Base-by-base conservation (phyloP, 2,797 vertebrate genomes). In the Sarcoramphus papa region DNA sequence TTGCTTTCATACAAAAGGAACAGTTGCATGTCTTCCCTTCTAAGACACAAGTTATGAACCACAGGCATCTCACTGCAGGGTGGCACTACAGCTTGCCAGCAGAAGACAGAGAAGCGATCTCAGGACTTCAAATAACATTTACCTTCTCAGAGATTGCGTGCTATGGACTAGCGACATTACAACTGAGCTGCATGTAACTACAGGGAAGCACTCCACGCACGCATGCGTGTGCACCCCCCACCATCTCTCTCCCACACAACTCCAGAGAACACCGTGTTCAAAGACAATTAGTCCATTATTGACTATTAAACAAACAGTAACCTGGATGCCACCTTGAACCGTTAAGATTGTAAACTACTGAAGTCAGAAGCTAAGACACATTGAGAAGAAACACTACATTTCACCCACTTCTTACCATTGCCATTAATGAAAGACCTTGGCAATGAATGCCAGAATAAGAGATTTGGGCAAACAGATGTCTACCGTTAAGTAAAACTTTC, bases 201-300 rank as follows among this genome's bases (percentile, higher is more conserved):
- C 9, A 16, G 85, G 50, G 51, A 35, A 85, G 59, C 5, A 8
- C 23, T 40, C 45, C 28, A 28, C 1, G 1, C 17, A 22, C 2
- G 3, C 10, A 4, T 2, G 43, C 3, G 8, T 2, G 5, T 0
- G 4, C 24, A 6, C 19, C 22, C 41, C 7, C 11, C 27, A 4
- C 45, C 17, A 37, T 1, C 50, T 37, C n/a, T 60, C 48, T 30
- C 45, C 88, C 65, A 12, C 45, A 14, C 14, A 8, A 7, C 73
- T 33, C 47, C 53, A 57, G 53, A 62, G 89, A 40, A 67, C 84
- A 68, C 12, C 9, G 2, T 1, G 23, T 35, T 30, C 85, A 35
- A 31, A 56, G 41, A 31, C 33, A 56, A 47, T 27, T 7, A 50
- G 33, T 13, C 40, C 62, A 7, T 24, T 48, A n/a, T 6, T 6